These are phyloP conservation scores for Polietes domitor DNA, from an alignment of 2,888 invertebrate species.

Conservation along the genomic window DNA sequence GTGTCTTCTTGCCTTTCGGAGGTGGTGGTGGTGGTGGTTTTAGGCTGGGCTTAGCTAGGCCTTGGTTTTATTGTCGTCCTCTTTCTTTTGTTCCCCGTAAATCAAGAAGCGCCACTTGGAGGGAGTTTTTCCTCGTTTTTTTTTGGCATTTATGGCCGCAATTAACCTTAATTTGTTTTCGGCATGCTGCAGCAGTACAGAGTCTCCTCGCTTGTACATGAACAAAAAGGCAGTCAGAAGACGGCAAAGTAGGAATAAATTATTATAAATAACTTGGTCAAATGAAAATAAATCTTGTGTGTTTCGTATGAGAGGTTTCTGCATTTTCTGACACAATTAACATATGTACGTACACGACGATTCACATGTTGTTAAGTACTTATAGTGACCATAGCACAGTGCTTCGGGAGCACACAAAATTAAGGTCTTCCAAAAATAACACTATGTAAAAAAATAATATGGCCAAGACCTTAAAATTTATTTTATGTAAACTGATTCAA, in stretches of 20 bases:
- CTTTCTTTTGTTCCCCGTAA: not conserved
- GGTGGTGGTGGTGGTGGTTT: not conserved
- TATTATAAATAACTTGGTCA: not conserved
- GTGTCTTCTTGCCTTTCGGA: not conserved
- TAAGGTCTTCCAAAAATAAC: too few species aligned
- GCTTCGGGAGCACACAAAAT: not conserved
- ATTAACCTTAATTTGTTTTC: slow-evolving; percentile 61
- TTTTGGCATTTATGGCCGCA: slow-evolving; percentile 54
- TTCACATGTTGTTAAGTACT: not conserved
- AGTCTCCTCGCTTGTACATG: too few species aligned
- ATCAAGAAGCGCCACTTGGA: not conserved
- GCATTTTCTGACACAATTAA: slow-evolving; percentile 66
- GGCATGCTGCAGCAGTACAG: slow-evolving; percentile 30
- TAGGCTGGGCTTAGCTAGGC: too few species aligned
- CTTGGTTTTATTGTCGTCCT: not conserved
- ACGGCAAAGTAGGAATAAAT: not conserved
- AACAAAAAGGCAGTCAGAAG: too few species aligned
- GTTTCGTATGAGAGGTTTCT: slow-evolving; percentile 10
- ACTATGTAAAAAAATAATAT: too few species aligned
- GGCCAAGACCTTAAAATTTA: too few species aligned
- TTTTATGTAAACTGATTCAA: too few species aligned
- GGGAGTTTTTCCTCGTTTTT: not conserved
- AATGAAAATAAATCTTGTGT: not conserved
- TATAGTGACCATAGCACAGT: not conserved
- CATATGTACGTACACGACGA: not conserved